Base-by-base conservation (phyloP, 1,140 invertebrate genomes). In the Galendromus occidentalis region DNA sequence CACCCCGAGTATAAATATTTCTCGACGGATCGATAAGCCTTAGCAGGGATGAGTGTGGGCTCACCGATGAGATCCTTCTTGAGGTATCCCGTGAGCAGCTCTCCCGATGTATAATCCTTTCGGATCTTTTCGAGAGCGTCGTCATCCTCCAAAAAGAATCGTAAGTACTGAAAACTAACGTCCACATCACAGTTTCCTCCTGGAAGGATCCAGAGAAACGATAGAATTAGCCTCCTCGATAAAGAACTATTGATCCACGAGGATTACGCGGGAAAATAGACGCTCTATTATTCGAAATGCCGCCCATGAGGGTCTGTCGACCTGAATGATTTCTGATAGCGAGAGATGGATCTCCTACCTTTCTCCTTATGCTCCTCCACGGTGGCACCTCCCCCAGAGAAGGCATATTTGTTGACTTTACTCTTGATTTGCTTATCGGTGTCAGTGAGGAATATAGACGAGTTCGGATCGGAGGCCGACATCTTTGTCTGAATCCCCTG, bases 371-470 rank as follows among this genome's bases (percentile, higher is more conserved):
- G 96, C 74, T 97, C 88, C 76, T 98, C 94, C 0, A 95, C 78
- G 0, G 91, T 95, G 14, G 84, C 81, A 72, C 86, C 86, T 29
- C 96, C 96, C 30, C 96, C 96, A 64, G 92, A 97, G 78, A 98
- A 99, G 28, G 95, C 96, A 77, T 97, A 89, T 79, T 97, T 98
- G 74, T 98, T 98, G 42, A 93, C 84, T 82, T 97, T 99, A 74
- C 87, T 94, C 76, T 97, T 98, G 64, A 99, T 91, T 77, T 98
- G 89, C 71, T 95, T 94, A 0, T 91, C 78, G 0, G 91, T 94
- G 72, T 99, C 95, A 33, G 85, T 94, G 0, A 98, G 76, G 75
- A 88, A 98, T 68, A 99, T 90, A 0, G 94, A 92, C 0, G 92
- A 87, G 73, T 91, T 97, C 14, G 82, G 78, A 74, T 97, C 91